Percentiles rank a stretch among this genome's conserved stretches.
Conservation (phyloP, 2,888 invertebrate species). For the Drosophila neotestacea region DNA sequence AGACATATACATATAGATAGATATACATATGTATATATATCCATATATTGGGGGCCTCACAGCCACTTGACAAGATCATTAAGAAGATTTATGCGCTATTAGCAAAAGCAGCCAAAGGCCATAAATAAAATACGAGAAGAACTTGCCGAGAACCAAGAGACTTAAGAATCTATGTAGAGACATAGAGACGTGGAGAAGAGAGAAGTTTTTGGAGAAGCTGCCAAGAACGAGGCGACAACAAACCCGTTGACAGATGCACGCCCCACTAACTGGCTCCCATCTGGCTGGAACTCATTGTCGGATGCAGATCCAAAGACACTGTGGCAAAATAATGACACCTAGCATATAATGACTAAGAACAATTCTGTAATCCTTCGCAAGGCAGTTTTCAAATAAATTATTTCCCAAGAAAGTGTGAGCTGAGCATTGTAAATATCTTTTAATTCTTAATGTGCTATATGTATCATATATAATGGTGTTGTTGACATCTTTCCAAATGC, state of each 20-base stretch:
- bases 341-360: conserved; percentile 4
- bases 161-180: neutral
- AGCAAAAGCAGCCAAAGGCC: conserved; percentile 79
- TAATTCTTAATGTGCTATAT: neutral
- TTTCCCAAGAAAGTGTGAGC: conserved; percentile 13
- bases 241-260: conserved; percentile 73
- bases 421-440: neutral
- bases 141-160: conserved; percentile 32
- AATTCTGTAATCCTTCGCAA: neutral
- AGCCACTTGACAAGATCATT: conserved; percentile 83
- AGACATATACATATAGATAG: neutral
- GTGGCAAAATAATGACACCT: conserved; percentile 33
- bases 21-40: conserved; percentile 1
- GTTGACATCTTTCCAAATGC: neutral
- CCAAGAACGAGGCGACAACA: conserved; percentile 61
- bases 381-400: conserved; percentile 1
- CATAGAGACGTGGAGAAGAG: neutral
- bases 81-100: conserved; percentile 83
- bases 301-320: conserved; percentile 32
- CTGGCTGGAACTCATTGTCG: conserved; percentile 35
- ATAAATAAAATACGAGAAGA: conserved; percentile 72
- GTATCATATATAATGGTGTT: conserved; percentile 1
- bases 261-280: conserved; percentile 59
- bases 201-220: conserved; percentile 18
- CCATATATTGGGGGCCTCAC: conserved; percentile 42